These are phyloP conservation scores for Chaetura pelagica DNA, from an alignment of 2,113 vertebrate genomes.

Conservation along the genomic window DNA sequence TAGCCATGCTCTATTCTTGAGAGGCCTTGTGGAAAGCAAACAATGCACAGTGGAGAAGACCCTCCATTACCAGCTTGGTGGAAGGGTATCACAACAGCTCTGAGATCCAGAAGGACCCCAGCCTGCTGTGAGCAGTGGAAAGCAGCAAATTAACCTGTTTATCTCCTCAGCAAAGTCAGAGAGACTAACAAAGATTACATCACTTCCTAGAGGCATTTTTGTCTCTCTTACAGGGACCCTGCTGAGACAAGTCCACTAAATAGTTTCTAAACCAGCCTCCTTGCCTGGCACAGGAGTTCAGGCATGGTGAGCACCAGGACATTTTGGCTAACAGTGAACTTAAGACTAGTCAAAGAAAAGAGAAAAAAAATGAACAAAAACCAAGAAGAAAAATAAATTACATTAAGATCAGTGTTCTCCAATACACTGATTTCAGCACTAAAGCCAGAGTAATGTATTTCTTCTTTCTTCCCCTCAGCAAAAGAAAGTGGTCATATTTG, in stretches of 20 bases:
- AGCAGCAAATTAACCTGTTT: background rate
- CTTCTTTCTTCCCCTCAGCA: background rate
- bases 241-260: background rate
- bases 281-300: background rate
- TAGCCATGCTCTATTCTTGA: background rate
- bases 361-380: fast-evolving
- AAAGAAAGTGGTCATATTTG: background rate
- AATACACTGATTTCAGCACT: background rate
- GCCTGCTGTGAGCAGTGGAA: fast-evolving
- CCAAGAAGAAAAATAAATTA: background rate
- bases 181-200: background rate
- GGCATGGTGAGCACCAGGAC: background rate
- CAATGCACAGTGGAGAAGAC: fast-evolving
- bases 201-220: background rate
- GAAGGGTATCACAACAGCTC: background rate
- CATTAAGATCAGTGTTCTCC: background rate
- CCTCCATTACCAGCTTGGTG: background rate
- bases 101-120: background rate
- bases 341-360: background rate
- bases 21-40: background rate
- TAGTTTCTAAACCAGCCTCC: background rate
- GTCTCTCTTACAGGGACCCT: background rate
- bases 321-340: background rate
- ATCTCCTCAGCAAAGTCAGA: too few species aligned
- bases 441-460: background rate